Conservation (phyloP, 2,113 vertebrate genomes). For the Peucedramus taeniatus region DNA sequence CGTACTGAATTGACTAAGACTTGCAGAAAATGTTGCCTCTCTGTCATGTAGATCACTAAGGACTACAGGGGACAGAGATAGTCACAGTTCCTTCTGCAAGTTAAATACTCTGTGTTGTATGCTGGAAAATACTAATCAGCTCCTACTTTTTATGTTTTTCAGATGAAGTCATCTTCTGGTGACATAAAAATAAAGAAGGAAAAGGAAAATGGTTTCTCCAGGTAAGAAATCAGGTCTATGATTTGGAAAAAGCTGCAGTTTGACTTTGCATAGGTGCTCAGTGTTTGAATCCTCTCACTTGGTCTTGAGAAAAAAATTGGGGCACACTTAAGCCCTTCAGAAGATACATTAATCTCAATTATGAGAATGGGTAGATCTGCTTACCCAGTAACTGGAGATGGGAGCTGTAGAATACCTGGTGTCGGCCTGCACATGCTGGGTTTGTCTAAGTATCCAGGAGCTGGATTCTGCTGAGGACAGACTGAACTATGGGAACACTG, state of each 20-base stretch:
- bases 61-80: not conserved
- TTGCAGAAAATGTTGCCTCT: not conserved
- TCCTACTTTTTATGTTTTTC: conserved; percentile 53
- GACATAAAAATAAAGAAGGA: conserved; percentile 88
- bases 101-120: not conserved
- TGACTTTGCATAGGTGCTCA: not conserved
- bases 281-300: not conserved
- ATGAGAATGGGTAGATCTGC: not conserved
- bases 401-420: not conserved
- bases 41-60: not conserved
- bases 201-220: conserved; percentile 93
- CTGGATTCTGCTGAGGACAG: not conserved
- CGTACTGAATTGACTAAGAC: not conserved
- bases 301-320: not conserved
- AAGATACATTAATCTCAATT: fast-evolving
- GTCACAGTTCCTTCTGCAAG: not conserved
- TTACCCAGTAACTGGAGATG: not conserved
- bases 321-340: not conserved
- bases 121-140: not conserved
- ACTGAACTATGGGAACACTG: not conserved
- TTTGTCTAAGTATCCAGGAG: not conserved
- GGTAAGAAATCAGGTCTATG: conserved; percentile 68
- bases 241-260: not conserved
- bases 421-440: not conserved
- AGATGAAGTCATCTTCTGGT: conserved; percentile 79